Percentiles rank a stretch among this genome's conserved stretches.
Conservation (phyloP, 2,113 vertebrate genomes). For the Mobula hypostoma region DNA sequence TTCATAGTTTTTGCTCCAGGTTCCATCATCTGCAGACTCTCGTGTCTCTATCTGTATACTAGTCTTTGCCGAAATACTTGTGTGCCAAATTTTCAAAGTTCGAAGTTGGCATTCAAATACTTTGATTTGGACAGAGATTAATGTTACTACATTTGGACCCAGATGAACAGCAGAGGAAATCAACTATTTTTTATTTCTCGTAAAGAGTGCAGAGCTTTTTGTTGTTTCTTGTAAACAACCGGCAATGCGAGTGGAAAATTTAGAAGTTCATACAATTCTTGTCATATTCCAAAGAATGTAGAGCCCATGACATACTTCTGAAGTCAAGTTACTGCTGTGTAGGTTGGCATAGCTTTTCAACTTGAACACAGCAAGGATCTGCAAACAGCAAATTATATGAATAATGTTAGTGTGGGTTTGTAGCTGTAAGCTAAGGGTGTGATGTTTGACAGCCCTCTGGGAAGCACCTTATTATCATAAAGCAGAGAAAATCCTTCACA, state of each 20-base stretch:
- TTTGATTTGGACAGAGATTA: neutral
- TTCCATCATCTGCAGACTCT: too few species aligned
- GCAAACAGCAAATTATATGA: neutral
- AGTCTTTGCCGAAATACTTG: too few species aligned
- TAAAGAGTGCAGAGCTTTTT: neutral
- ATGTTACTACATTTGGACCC: neutral
- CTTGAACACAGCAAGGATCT: neutral
- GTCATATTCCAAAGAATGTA: neutral
- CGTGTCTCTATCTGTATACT: too few species aligned
- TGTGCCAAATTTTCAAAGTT: too few species aligned
- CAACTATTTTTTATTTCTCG: neutral
- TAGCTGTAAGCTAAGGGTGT: neutral
- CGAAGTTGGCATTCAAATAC: neutral
- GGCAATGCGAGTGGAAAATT: neutral
- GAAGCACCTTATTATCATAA: neutral
- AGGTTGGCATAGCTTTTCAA: neutral
- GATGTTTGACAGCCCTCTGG: neutral
- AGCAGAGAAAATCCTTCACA: neutral
- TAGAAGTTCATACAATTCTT: neutral
- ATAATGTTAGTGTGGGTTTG: neutral
- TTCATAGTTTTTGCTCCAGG: too few species aligned
- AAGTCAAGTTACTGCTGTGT: neutral
- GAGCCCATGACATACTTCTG: neutral
- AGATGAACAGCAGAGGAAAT: neutral
- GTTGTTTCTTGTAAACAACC: neutral